Percentiles rank a stretch among this genome's conserved stretches.
Evolutionary conservation across 2,888 invertebrate species (phyloP).

Genomic region (Drosophila peninsularis): DNA sequence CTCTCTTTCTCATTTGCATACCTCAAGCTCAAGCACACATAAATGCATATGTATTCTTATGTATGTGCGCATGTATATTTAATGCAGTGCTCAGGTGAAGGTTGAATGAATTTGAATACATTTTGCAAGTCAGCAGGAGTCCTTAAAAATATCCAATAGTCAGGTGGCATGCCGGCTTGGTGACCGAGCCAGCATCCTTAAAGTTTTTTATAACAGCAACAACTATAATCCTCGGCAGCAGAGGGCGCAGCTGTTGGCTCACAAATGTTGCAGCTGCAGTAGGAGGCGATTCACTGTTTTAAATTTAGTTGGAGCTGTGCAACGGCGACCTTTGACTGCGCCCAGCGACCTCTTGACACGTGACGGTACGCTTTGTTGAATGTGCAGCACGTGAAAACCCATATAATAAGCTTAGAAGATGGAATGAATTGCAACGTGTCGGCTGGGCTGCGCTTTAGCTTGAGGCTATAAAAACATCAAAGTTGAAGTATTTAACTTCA

Average conservation of each 20-base stretch:
- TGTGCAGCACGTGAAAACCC: conserved; percentile 48
- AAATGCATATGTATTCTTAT: conserved; percentile 13
- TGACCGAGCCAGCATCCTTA: conserved; percentile 23
- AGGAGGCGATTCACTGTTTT: conserved; percentile 41
- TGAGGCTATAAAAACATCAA: not conserved
- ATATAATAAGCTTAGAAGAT: conserved; percentile 41
- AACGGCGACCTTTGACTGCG: conserved; percentile 11
- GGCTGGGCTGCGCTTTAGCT: conserved; percentile 18
- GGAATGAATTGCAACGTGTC: conserved; percentile 32
- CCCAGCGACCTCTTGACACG: conserved; percentile 28
- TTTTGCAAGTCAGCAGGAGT: conserved; percentile 66
- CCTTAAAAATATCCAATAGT: conserved; percentile 10
- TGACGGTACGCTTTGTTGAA: conserved; percentile 41
- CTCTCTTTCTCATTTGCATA: conserved; percentile 46
- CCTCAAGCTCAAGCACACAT: conserved; percentile 20
- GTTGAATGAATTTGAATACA: conserved; percentile 76
- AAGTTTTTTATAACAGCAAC: conserved; percentile 41
- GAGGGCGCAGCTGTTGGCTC: conserved; percentile 13
- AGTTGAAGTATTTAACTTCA: not conserved
- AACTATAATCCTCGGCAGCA: conserved; percentile 23
- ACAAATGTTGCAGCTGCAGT: conserved; percentile 32
- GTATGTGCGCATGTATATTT: conserved; percentile 29
- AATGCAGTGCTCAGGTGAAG: conserved; percentile 57
- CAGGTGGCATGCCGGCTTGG: conserved; percentile 24
- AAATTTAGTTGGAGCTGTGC: conserved; percentile 22